Percentiles rank a stretch among this genome's conserved stretches.
Evolutionary conservation across 2,797 vertebrate genomes (phyloP).

Genomic region (Acomys russatus): DNA sequence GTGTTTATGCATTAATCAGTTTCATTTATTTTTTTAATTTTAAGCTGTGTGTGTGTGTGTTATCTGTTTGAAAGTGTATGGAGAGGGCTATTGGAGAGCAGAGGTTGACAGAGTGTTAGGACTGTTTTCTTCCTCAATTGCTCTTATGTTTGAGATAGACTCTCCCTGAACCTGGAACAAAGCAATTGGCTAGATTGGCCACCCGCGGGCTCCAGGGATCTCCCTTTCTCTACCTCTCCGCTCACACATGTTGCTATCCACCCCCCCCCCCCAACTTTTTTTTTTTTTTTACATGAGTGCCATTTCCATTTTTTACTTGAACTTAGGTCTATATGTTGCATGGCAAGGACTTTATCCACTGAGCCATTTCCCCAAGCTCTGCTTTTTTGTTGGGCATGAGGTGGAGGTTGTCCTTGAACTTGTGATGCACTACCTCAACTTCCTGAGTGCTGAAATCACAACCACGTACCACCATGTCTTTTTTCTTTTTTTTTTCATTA

Average conservation of each 20-base stretch:
- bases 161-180: background rate
- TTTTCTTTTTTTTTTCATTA: background rate
- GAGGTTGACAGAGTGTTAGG: background rate
- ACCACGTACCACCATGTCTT: too few species aligned
- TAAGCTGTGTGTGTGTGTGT: background rate
- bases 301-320: background rate
- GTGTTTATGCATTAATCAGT: constrained; percentile 59
- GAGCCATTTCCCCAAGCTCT: background rate
- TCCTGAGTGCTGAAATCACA: background rate
- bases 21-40: constrained; percentile 53
- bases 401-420: too few species aligned
- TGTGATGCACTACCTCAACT: background rate
- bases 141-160: background rate
- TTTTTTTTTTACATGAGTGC: background rate
- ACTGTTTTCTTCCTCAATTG: background rate
- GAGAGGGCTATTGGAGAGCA: background rate
- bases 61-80: background rate
- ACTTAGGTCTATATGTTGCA: background rate
- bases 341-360: background rate
- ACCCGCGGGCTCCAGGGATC: background rate
- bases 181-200: background rate
- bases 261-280: background rate
- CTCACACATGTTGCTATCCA: background rate
- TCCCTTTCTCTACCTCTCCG: background rate
- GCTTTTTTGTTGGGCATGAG: background rate